Evolutionary conservation across 2,797 vertebrate genomes (phyloP).

Genomic region (Darevskia nairensis): DNA sequence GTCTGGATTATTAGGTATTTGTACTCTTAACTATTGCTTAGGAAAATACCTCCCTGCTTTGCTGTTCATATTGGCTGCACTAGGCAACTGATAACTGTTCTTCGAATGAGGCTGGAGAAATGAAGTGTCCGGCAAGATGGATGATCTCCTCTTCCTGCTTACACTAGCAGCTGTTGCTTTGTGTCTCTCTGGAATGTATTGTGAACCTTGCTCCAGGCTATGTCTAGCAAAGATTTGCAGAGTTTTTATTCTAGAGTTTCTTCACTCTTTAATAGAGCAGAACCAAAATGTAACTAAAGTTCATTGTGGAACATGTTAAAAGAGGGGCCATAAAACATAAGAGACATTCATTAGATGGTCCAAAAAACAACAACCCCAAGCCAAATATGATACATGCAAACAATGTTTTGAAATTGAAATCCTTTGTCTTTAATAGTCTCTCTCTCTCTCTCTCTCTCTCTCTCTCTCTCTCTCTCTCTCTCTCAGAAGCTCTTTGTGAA

Average conservation of each 20-base stretch:
- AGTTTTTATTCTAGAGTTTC: slow-evolving; percentile 10
- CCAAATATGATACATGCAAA: slow-evolving; percentile 2
- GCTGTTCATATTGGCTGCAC: slow-evolving; percentile 36
- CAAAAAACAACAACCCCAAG: neutral
- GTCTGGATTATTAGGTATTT: slow-evolving; percentile 53
- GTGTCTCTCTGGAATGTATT: slow-evolving; percentile 13
- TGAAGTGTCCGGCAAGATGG: slow-evolving; percentile 53
- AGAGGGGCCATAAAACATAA: neutral
- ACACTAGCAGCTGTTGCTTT: slow-evolving; percentile 47
- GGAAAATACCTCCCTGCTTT: slow-evolving; percentile 31
- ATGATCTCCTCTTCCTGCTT: slow-evolving; percentile 61
- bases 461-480: too few species aligned
- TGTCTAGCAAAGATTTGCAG: neutral
- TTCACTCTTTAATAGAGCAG: slow-evolving; percentile 18
- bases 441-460: too few species aligned
- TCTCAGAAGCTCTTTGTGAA: neutral
- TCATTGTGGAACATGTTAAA: neutral
- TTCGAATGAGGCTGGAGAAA: slow-evolving; percentile 66
- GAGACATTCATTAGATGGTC: neutral
- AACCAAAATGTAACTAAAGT: slow-evolving; percentile 16
- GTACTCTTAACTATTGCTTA: slow-evolving; percentile 48
- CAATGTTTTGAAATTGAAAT: neutral
- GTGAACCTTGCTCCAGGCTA: neutral
- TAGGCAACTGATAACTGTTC: slow-evolving; percentile 59
- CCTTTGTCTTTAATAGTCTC: neutral